Evolutionary conservation across 2,113 vertebrate species (phyloP).

Genomic region (Cochlearius cochlearius): DNA sequence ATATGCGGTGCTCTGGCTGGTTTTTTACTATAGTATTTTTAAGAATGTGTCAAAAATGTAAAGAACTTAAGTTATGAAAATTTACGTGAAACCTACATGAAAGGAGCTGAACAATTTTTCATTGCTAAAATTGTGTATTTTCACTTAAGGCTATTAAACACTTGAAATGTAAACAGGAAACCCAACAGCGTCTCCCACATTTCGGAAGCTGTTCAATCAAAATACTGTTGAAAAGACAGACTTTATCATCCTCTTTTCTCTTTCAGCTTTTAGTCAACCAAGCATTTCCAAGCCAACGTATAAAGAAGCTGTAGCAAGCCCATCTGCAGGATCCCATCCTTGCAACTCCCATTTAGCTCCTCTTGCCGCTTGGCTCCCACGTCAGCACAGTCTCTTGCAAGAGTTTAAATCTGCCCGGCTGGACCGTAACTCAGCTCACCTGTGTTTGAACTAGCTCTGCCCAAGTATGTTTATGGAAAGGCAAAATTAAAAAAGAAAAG

Average conservation of each 20-base stretch:
- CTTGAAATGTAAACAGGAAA: slow-evolving; percentile 44
- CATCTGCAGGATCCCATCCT: neutral
- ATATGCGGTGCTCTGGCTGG: neutral
- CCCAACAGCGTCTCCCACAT: neutral
- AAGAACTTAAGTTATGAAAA: neutral
- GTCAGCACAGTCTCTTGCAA: neutral
- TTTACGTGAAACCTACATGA: neutral
- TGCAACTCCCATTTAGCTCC: neutral
- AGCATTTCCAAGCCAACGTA: neutral
- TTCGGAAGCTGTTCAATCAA: neutral
- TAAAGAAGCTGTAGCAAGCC: neutral
- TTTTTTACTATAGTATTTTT: neutral
- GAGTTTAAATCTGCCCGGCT: neutral
- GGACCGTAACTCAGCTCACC: neutral
- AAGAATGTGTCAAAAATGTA: neutral
- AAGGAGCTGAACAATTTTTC: neutral
- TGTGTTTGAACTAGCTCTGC: neutral
- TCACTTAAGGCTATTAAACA: neutral
- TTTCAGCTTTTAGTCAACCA: neutral
- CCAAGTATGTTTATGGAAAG: neutral
- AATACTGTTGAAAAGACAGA: neutral
- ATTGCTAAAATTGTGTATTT: neutral
- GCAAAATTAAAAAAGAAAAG: no score
- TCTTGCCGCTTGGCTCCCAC: neutral
- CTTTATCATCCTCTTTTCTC: neutral